These are phyloP conservation scores for Salvelinus namaycush DNA, from an alignment of 2,113 vertebrate species.

Conservation along the genomic window DNA sequence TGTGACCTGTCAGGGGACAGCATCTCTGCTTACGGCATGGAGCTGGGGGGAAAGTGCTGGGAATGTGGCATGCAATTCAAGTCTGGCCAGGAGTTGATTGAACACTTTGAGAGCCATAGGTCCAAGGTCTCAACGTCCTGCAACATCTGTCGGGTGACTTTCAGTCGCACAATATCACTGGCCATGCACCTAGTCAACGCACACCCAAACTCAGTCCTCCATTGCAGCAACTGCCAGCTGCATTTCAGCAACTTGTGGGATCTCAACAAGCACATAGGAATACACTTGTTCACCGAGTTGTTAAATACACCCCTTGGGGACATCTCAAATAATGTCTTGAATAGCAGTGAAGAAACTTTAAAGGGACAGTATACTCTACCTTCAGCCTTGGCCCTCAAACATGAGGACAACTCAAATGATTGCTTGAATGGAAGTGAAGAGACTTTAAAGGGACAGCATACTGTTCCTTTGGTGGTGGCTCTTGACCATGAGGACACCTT, in stretches of 20 bases:
- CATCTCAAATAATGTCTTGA: not conserved
- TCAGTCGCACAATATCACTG: slow-evolving; percentile 47
- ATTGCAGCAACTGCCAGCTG: slow-evolving; percentile 39
- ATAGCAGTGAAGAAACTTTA: not conserved
- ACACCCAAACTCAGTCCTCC: slow-evolving; percentile 34
- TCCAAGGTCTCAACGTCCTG: slow-evolving; percentile 37
- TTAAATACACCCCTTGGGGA: not conserved
- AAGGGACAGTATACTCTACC: too few species aligned
- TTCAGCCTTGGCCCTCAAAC: not conserved
- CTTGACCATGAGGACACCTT: not conserved
- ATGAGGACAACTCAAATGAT: not conserved
- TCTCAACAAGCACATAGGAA: slow-evolving; percentile 58
- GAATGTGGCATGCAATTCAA: slow-evolving; percentile 56
- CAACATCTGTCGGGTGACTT: slow-evolving; percentile 58
- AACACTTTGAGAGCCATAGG: slow-evolving; percentile 50
- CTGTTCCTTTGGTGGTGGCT: too few species aligned
- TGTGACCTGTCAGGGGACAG: not conserved
- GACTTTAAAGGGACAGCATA: not conserved
- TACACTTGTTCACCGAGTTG: not conserved
- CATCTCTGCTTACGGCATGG: not conserved
- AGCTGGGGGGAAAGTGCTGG: slow-evolving; percentile 43
- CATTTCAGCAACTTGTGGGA: slow-evolving; percentile 51
- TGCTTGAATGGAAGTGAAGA: not conserved
- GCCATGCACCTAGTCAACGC: slow-evolving; percentile 55
- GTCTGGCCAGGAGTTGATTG: slow-evolving; percentile 36